Evolutionary conservation across 2,797 vertebrate species (phyloP).

Genomic region (Catamblyrhynchus diadema): DNA sequence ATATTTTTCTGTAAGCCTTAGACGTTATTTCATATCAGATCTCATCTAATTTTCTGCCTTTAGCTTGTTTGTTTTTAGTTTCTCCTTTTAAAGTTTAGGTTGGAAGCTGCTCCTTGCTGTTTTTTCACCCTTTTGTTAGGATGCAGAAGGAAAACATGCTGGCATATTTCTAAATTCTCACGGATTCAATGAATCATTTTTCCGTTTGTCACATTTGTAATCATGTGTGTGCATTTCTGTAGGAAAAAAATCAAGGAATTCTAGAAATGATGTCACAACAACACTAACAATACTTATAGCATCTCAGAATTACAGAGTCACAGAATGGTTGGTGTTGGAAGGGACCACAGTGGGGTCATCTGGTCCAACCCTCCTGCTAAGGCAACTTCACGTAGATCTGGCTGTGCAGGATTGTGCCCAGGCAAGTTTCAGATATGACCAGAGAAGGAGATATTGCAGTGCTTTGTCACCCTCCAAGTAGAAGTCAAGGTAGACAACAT

Average conservation of each 20-base stretch:
- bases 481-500: too few species aligned
- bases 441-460: not conserved
- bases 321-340: not conserved
- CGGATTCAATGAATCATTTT: not conserved
- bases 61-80: not conserved
- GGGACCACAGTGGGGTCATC: not conserved
- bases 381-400: not conserved
- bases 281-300: not conserved
- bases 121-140: not conserved
- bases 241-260: not conserved
- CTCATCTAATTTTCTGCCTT: not conserved
- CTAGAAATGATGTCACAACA: not conserved
- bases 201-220: conserved; percentile 1
- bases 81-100: not conserved
- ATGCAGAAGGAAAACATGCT: not conserved
- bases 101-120: not conserved
- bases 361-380: not conserved
- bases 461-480: not conserved
- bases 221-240: not conserved
- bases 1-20: conserved; percentile 35
- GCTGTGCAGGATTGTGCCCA: not conserved
- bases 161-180: conserved; percentile 26
- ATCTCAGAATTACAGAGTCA: not conserved
- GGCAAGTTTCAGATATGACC: not conserved
- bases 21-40: not conserved